phyloP scores from a whole-genome alignment of 2,888 invertebrate genomes.

The Pherbina coryleti region DNA sequence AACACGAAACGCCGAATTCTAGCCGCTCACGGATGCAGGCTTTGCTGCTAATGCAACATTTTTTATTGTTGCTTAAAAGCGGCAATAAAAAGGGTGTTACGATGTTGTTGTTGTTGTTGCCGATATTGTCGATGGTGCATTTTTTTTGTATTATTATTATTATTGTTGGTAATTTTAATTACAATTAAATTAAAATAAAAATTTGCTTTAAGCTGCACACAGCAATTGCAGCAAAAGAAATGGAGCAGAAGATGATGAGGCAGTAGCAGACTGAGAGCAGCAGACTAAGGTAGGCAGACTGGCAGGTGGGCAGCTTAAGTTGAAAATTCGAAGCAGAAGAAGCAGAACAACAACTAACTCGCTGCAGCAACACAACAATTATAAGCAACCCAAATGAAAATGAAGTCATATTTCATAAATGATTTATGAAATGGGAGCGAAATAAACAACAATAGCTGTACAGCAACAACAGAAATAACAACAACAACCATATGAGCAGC shows the following conservation, averaged over 20 bases:
- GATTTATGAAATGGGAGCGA: slow-evolving; percentile 56
- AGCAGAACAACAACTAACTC: neutral
- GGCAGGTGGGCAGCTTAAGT: neutral
- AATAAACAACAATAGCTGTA: slow-evolving; percentile 5
- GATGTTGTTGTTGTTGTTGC: neutral
- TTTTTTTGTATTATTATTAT: neutral
- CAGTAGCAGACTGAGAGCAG: neutral
- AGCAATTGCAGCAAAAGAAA: neutral
- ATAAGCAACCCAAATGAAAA: slow-evolving; percentile 43
- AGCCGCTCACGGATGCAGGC: no score
- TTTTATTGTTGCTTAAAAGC: neutral
- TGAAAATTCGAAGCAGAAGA: neutral
- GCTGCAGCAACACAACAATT: neutral
- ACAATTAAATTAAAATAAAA: slow-evolving; percentile 4
- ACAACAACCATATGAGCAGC: neutral
- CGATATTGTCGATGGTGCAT: neutral
- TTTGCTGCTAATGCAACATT: no score
- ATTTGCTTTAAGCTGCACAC: neutral
- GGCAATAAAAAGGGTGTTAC: neutral
- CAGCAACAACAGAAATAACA: neutral
- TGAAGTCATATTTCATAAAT: slow-evolving; percentile 61
- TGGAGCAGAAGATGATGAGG: neutral
- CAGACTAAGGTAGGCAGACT: neutral
- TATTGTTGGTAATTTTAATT: neutral
- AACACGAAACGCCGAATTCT: neutral